Base-by-base conservation (phyloP, 2,888 invertebrate species). In the Lasioglossum figueresi region DNA sequence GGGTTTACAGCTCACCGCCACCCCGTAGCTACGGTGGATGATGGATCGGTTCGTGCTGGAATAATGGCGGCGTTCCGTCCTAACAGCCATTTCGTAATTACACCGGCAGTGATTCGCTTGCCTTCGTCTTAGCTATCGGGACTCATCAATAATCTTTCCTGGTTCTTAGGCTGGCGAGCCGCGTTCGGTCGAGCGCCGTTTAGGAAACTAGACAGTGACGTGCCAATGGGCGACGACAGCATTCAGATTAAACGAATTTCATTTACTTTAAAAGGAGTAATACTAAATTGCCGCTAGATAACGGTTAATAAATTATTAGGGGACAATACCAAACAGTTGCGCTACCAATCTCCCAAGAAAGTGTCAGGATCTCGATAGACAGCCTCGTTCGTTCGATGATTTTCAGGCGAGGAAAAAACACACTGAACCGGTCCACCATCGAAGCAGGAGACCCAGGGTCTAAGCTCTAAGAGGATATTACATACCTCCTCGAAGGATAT, bases 401-500 rank as follows among this genome's bases (percentile, higher is more conserved):
- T 87, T 91, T 89, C 34, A 23, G 19, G 37, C 88, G 83, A 80
- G 80, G 84, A 85, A 88, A 89, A 85, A 83, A 72, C 79, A 80
- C 75, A 75, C 66, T 27, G 66, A 76, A 73, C 70, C 75, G 83
- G 19, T 71, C 76, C 68, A 56, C 66, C 27, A 45, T 59, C 71
- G 82, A 45, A 68, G 56, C 31, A 76, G 48, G 68, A 77, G 56
- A 82, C 77, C 76, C 45, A 52, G 10, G 23, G 76, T 27, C 84
- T 91, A 91, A 89, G 92, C 92, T 92, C 93, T 93, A 91, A 93
- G 92, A 91, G 89, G 91, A 94, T 94, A 94, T 94, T 94, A 93
- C 93, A 92, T 92, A 93, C 91, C 91, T 93, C 91, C 91, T 92
- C 89, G 92, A 93, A 93, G 93, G 93, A 94, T 94, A 94, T 94